Evolutionary conservation across 35 echinoderm and acorn worm genomes (phyloP).

Genomic region (Ptychodera flava): DNA sequence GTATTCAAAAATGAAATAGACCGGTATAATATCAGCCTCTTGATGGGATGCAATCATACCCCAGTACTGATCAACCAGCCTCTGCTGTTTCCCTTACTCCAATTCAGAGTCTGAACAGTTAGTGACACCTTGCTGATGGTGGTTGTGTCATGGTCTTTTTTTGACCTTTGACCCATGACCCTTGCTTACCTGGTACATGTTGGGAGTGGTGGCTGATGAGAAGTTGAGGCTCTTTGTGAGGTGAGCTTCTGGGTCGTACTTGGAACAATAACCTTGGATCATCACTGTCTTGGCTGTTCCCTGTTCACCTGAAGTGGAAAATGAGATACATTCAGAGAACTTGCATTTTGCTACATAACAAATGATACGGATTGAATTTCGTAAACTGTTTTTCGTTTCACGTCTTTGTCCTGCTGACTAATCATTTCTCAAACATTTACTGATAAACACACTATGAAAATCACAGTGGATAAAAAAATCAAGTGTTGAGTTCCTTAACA

Average conservation of each 20-base stretch:
- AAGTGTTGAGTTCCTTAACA: too few species aligned
- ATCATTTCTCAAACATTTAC: background rate
- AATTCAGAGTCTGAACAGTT: too few species aligned
- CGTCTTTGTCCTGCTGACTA: background rate
- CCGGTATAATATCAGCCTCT: too few species aligned
- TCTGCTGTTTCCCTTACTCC: too few species aligned
- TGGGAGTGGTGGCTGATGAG: conserved; percentile 96
- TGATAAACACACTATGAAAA: background rate
- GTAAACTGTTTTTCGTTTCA: background rate
- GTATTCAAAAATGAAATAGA: too few species aligned
- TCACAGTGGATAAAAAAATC: too few species aligned
- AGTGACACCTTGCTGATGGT: too few species aligned
- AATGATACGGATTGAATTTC: background rate
- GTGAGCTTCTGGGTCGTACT: conserved; percentile 91
- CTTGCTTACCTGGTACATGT: conserved; percentile 96
- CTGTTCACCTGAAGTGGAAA: conserved; percentile 68
- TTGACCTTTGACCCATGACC: too few species aligned
- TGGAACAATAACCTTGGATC: conserved; percentile 89
- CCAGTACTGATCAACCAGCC: too few species aligned
- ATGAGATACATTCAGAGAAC: background rate
- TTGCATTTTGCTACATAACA: too few species aligned
- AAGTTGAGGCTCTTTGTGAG: conserved; percentile 93
- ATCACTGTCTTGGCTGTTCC: conserved; percentile 98
- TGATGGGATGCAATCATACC: too few species aligned
- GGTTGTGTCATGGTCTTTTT: too few species aligned